Evolutionary conservation across 2,113 vertebrate species (phyloP).

Genomic region (Bos taurus): DNA sequence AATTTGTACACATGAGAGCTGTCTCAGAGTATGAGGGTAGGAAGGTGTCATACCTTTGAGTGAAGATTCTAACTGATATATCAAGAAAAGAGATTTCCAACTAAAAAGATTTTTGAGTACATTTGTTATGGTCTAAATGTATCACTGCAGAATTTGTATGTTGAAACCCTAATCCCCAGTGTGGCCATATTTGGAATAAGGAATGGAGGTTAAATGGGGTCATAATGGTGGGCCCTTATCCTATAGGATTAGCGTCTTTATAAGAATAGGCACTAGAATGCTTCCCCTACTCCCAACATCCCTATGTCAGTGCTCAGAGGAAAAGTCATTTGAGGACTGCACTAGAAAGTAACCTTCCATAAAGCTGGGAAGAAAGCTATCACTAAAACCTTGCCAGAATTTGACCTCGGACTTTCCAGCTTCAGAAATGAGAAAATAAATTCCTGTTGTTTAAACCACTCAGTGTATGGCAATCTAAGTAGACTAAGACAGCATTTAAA

Average conservation of each 20-base stretch:
- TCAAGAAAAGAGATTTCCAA: background rate
- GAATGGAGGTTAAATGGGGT: background rate
- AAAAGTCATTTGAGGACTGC: background rate
- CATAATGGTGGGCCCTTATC: background rate
- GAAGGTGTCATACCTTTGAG: background rate
- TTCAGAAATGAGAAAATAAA: background rate
- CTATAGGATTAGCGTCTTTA: background rate
- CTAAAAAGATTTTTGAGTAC: background rate
- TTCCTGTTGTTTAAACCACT: background rate
- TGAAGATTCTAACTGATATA: background rate
- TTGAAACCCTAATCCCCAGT: background rate
- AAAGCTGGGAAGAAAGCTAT: background rate
- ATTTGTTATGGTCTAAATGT: background rate
- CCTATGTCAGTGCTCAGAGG: background rate
- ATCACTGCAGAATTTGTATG: background rate
- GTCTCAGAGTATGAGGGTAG: background rate
- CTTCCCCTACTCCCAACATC: background rate
- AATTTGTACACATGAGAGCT: background rate
- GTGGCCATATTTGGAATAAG: background rate
- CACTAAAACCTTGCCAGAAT: background rate
- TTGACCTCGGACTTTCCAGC: background rate
- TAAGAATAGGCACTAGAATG: background rate
- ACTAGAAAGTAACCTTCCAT: background rate
- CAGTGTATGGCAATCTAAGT: background rate
- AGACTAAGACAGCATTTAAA: background rate